These are phyloP conservation scores for Amphipyra berbera DNA, from an alignment of 2,888 invertebrate species.

Conservation along the genomic window DNA sequence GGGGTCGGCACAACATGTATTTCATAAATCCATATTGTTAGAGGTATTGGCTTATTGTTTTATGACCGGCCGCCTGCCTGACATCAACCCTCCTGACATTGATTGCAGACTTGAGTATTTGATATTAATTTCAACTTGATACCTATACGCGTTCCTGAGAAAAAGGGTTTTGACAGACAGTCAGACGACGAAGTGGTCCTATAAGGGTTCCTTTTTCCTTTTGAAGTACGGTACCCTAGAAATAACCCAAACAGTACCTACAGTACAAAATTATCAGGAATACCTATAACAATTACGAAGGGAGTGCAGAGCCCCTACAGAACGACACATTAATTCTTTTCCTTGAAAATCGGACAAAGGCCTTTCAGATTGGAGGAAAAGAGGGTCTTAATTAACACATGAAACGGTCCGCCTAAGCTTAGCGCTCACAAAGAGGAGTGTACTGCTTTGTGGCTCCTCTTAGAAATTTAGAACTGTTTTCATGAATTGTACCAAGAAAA, in stretches of 20 bases:
- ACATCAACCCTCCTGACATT: no score
- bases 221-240: no score
- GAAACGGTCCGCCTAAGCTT: constrained; percentile 45
- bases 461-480: constrained; percentile 21
- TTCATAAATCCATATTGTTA: no score
- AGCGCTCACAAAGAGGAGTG: constrained; percentile 49
- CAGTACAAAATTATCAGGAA: constrained; percentile 4
- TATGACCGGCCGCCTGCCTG: no score
- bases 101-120: no score
- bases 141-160: no score
- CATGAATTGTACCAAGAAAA: constrained; percentile 6
- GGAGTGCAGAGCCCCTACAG: constrained; percentile 1
- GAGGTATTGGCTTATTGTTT: no score
- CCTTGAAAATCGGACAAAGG: constrained; percentile 40
- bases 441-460: constrained; percentile 42
- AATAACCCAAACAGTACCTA: not conserved
- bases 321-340: constrained; percentile 47
- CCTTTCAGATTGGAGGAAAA: constrained; percentile 41
- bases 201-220: no score
- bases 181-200: no score
- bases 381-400: constrained; percentile 62
- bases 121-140: no score
- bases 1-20: no score
- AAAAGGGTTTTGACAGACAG: no score
- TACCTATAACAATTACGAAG: constrained; percentile 17